These are phyloP conservation scores for Todiramphus chloris DNA, from an alignment of 2,113 vertebrate genomes.

Conservation along the genomic window DNA sequence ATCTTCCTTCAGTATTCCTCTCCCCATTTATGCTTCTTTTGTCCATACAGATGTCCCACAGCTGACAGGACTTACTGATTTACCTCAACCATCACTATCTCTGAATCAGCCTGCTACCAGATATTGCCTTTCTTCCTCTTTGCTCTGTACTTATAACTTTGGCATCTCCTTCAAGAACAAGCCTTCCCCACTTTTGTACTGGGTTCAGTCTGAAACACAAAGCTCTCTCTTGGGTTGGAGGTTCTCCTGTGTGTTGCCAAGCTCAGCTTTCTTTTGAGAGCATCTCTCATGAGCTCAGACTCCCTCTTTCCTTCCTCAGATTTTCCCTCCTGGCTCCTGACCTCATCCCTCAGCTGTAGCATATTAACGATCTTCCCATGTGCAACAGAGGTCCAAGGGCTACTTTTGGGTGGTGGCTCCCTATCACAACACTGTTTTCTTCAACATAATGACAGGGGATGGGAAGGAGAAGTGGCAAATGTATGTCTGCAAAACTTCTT, in stretches of 20 bases:
- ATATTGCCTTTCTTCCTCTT: background rate
- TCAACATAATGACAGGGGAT: background rate
- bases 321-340: background rate
- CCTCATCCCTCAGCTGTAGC: fast-evolving
- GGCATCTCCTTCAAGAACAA: background rate
- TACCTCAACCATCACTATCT: background rate
- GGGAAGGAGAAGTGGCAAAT: background rate
- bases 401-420: background rate
- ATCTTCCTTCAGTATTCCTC: background rate
- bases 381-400: background rate
- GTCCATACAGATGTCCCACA: background rate
- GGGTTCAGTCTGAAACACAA: background rate
- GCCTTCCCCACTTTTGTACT: background rate
- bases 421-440: background rate
- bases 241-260: background rate
- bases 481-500: background rate
- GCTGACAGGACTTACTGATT: background rate
- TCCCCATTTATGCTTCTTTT: background rate
- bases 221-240: background rate
- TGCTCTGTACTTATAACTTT: background rate
- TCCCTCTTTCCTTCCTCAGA: background rate
- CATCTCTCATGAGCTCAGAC: background rate
- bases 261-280: background rate
- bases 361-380: background rate
- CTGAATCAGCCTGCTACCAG: background rate